Base-by-base conservation (phyloP, 2,797 vertebrate genomes). In the Malacoraja senta region DNA sequence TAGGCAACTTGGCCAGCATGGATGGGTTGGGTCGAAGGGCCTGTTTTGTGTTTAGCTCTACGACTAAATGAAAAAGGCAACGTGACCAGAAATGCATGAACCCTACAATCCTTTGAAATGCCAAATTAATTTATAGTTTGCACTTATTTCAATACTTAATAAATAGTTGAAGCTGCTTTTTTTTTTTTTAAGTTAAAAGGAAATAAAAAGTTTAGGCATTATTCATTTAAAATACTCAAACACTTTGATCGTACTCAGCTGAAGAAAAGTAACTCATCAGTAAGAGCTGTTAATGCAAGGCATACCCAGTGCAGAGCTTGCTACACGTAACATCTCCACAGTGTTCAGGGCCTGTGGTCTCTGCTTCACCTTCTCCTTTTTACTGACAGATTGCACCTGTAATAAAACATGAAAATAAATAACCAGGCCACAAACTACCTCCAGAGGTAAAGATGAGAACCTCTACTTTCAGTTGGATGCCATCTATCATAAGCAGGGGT, bases 241-340 rank as follows among this genome's bases (percentile, higher is more conserved):
- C 26, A 53, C 9, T 84, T 29, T 19, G 21, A 65, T 65, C 17
- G 35, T 90, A 71, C n/a, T 1, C 13, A 90, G 19, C 65, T 8
- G 76, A 63, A 91, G 24, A 72, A 72, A 92, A 4, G 15, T 8
- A 68, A 93, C 21, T 58, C 3, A 93, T 79, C n/a, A 68, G 38
- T 12, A 26, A 72, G 74, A 21, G 71, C 17, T 86, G 78, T 26
- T 7, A 86, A 72, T 32, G 26, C 24, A 35, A 68, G 65, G 78
- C 94, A 15, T 95, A 99, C 99, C 99, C 94, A 99, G 96, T 77
- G 99, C 95, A 93, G 98, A 98, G 94, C 98, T 99, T 94, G 97
- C 99, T 93, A 99, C 98, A 94, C 98, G 96, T n/a, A 99, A 95
- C 98, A 99, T 99, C 96, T 99, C 99, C 95, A 99, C 98, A 0